Percentiles rank a stretch among this genome's conserved stretches.
These are phyloP conservation scores for Chauna torquata DNA, from an alignment of 2,113 vertebrate species.

Conservation along the genomic window DNA sequence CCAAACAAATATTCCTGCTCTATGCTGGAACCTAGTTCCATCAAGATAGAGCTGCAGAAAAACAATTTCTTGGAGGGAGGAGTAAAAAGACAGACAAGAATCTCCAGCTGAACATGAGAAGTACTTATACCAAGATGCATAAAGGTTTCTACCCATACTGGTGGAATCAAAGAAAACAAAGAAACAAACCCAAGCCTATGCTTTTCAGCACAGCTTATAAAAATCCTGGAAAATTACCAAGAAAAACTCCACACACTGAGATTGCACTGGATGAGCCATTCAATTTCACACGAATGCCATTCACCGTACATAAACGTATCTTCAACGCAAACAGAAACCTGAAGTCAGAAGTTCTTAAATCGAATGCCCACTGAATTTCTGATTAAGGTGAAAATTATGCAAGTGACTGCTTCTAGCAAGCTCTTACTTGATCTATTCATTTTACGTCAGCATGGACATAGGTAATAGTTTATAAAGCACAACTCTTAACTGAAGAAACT, in stretches of 20 bases:
- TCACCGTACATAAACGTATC: background rate
- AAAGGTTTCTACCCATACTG: background rate
- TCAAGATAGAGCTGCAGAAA: background rate
- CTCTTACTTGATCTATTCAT: background rate
- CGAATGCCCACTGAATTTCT: background rate
- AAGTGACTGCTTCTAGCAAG: background rate
- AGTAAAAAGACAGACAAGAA: background rate
- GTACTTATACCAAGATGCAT: background rate
- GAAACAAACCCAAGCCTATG: background rate
- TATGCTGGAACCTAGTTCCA: background rate
- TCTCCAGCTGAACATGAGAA: background rate
- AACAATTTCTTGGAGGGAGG: background rate
- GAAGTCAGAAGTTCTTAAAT: background rate
- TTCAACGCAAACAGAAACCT: background rate
- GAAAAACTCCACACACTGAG: background rate
- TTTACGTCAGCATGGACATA: fast-evolving
- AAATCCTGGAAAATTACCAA: background rate
- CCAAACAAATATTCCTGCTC: background rate
- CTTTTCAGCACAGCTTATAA: background rate
- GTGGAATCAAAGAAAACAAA: background rate
- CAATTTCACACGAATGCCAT: background rate
- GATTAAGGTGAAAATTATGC: background rate
- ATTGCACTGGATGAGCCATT: background rate
- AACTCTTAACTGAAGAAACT: background rate
- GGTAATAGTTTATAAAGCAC: fast-evolving